Percentiles rank a stretch among this genome's conserved stretches.
Evolutionary conservation across 2,797 vertebrate genomes (phyloP).

Genomic region (Acanthurus lineatus): DNA sequence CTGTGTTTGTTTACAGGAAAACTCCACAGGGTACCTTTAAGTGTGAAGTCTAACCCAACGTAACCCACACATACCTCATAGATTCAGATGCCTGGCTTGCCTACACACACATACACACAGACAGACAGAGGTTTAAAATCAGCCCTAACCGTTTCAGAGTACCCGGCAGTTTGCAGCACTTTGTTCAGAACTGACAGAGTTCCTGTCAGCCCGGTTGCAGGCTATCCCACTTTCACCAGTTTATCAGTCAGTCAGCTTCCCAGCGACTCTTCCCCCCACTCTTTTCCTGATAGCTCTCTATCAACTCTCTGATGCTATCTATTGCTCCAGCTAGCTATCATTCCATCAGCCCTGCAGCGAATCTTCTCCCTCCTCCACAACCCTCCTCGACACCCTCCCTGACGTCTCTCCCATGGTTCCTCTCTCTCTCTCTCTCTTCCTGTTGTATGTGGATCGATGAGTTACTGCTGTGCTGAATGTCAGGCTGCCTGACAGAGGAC

Average conservation of each 20-base stretch:
- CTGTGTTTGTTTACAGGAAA: slow-evolving; percentile 36
- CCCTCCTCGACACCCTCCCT: slow-evolving; percentile 11
- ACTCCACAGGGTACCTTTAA: slow-evolving; percentile 5
- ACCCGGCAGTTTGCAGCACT: slow-evolving; percentile 17
- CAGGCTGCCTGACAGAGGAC: slow-evolving; percentile 74
- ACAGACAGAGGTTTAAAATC: slow-evolving; percentile 24
- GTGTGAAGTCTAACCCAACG: slow-evolving; percentile 9
- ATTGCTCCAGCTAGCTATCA: slow-evolving; percentile 60
- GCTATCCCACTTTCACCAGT: slow-evolving; percentile 51
- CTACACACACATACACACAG: slow-evolving; percentile 22
- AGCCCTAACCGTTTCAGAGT: slow-evolving; percentile 24
- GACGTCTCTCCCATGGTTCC: not conserved
- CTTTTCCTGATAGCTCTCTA: slow-evolving; percentile 67
- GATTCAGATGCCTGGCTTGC: slow-evolving; percentile 14
- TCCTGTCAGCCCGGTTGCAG: slow-evolving; percentile 63
- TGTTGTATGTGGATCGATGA: slow-evolving; percentile 70
- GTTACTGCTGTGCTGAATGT: slow-evolving; percentile 74
- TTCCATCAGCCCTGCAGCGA: slow-evolving; percentile 60
- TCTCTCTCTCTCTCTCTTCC: not conserved
- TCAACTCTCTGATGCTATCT: slow-evolving; percentile 73
- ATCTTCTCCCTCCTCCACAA: slow-evolving; percentile 43
- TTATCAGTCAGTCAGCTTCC: slow-evolving; percentile 62
- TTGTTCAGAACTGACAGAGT: slow-evolving; percentile 50
- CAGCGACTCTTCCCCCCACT: slow-evolving; percentile 40
- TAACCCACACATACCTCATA: slow-evolving; percentile 25